These are phyloP conservation scores for Arion vulgaris DNA, from an alignment of 1,140 invertebrate genomes.

Conservation along the genomic window DNA sequence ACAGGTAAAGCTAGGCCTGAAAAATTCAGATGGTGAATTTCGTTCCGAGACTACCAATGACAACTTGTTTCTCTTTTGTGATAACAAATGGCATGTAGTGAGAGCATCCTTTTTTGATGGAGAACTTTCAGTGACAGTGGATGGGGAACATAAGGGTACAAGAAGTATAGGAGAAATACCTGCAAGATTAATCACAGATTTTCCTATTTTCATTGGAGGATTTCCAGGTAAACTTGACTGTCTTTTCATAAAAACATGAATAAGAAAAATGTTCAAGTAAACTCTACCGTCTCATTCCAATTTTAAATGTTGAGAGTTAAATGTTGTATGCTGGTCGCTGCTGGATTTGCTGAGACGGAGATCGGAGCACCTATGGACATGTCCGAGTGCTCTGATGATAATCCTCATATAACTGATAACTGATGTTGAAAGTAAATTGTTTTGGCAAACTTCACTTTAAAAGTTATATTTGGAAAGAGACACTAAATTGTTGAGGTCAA, in stretches of 20 bases:
- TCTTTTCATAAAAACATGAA: background rate
- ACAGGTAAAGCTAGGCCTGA: conserved; percentile 73
- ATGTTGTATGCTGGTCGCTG: too few species aligned
- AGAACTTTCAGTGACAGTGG: conserved; percentile 82
- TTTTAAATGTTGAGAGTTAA: too few species aligned
- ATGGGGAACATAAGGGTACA: conserved; percentile 75
- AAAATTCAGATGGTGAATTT: conserved; percentile 74
- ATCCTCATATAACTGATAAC: too few species aligned
- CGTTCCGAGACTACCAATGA: conserved; percentile 80
- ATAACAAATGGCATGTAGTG: conserved; percentile 90
- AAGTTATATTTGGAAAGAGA: too few species aligned
- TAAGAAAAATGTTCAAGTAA: background rate
- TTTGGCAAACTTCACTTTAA: too few species aligned
- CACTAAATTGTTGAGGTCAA: too few species aligned
- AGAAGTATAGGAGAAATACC: conserved; percentile 67
- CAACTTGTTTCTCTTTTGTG: conserved; percentile 80
- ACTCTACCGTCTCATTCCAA: background rate
- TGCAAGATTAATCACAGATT: conserved; percentile 72
- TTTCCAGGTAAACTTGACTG: conserved; percentile 80
- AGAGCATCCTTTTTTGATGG: conserved; percentile 79
- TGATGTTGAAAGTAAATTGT: too few species aligned
- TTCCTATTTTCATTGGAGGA: conserved; percentile 87
- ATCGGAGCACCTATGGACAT: too few species aligned
- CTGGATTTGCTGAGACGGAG: too few species aligned
- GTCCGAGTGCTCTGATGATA: too few species aligned